These are phyloP conservation scores for Heterocephalus glaber DNA, from an alignment of 2,113 vertebrate species.

Conservation along the genomic window DNA sequence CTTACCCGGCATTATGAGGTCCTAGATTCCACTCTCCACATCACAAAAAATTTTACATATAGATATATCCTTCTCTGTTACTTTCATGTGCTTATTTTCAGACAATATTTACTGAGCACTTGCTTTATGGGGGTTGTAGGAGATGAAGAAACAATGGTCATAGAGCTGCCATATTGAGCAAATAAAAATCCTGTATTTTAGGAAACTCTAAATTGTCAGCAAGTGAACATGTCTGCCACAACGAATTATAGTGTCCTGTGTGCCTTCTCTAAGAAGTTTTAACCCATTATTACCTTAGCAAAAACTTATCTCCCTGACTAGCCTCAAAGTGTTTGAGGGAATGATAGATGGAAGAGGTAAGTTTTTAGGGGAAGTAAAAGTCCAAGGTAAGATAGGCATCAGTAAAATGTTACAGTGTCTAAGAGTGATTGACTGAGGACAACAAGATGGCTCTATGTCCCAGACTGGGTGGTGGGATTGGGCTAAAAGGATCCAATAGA, in stretches of 20 bases:
- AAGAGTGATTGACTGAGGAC: neutral
- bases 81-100: neutral
- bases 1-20: neutral
- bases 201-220: conserved; percentile 26
- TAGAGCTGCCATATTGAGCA: neutral
- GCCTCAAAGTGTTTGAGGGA: neutral
- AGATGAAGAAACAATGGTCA: neutral
- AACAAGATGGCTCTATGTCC: neutral
- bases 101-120: neutral
- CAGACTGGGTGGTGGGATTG: neutral
- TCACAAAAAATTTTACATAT: neutral
- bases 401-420: neutral
- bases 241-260: too few relatives aligned
- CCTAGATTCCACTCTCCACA: neutral
- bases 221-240: neutral
- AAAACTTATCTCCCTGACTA: neutral
- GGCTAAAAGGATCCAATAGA: neutral
- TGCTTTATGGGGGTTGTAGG: neutral
- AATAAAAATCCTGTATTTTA: conserved; percentile 43
- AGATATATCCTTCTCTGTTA: neutral
- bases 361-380: neutral
- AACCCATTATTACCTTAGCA: neutral
- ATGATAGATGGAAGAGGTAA: neutral
- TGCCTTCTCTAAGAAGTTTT: conserved; percentile 6
- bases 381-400: neutral